Evolutionary conservation across 2,113 vertebrate species (phyloP).

Genomic region (Brachypodius melanocephalos): DNA sequence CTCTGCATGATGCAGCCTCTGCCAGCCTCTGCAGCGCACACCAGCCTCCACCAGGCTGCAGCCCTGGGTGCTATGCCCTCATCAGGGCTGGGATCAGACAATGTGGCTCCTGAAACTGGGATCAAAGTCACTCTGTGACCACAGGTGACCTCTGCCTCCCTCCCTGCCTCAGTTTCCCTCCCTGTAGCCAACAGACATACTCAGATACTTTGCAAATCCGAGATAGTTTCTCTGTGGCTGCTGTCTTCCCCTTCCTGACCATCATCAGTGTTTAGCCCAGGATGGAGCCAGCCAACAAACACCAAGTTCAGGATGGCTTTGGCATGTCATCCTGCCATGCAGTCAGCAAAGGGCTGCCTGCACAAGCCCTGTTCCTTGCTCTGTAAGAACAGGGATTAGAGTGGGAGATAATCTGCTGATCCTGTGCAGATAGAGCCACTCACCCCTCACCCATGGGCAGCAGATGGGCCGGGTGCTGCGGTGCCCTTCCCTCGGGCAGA

Average conservation of each 20-base stretch:
- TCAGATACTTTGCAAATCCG: background rate
- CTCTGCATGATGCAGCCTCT: fast-evolving
- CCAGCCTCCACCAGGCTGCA: background rate
- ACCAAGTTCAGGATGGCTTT: background rate
- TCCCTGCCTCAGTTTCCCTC: background rate
- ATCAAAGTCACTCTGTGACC: background rate
- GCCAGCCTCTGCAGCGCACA: background rate
- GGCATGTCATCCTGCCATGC: background rate
- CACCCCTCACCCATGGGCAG: no score
- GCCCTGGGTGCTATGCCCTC: fast-evolving
- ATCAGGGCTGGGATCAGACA: fast-evolving
- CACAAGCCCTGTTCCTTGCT: background rate
- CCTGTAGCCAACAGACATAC: background rate
- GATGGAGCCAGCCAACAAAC: background rate
- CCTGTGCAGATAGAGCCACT: background rate
- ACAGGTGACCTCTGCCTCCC: background rate
- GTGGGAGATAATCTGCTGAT: background rate
- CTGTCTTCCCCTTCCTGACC: background rate
- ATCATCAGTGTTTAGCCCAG: no score
- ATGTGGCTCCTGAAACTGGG: background rate
- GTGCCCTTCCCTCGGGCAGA: background rate
- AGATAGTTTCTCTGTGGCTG: background rate
- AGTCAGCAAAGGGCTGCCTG: background rate
- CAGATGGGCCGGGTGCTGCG: background rate
- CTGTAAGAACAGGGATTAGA: background rate